These are phyloP conservation scores for Ennomos fuscantarius DNA, from an alignment of 2,888 invertebrate species.

Conservation along the genomic window DNA sequence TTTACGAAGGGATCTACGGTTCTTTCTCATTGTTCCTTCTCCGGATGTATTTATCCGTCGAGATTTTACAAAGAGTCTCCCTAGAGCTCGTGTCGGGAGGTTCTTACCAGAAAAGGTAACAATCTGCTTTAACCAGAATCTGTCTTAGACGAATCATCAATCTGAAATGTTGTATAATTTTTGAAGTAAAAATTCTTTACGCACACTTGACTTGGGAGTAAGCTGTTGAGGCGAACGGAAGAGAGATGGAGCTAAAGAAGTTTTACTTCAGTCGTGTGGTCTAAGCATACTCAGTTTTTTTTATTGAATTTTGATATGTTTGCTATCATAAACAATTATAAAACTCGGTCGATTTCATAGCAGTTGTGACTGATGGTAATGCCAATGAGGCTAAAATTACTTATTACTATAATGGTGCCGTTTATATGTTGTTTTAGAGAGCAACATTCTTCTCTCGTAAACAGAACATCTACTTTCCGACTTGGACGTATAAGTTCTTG, in stretches of 20 bases:
- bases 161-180: too few species aligned
- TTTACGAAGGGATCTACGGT: constrained; percentile 62
- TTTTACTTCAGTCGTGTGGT: too few species aligned
- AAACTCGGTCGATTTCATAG: background rate
- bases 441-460: constrained; percentile 47
- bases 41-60: constrained; percentile 52
- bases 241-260: too few species aligned
- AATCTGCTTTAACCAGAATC: background rate
- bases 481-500: constrained; percentile 44
- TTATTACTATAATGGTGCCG: constrained; percentile 11
- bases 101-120: constrained; percentile 9
- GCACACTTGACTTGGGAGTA: too few species aligned
- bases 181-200: too few species aligned
- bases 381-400: constrained; percentile 14
- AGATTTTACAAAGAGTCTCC: constrained; percentile 50
- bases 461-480: constrained; percentile 52
- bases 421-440: constrained; percentile 39
- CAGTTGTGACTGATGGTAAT: constrained; percentile 20
- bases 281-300: too few species aligned
- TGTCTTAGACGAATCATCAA: too few species aligned
- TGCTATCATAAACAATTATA: background rate
- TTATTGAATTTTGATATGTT: constrained; percentile 6
- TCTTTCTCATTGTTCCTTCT: constrained; percentile 54
- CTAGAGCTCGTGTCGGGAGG: constrained; percentile 39
- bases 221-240: too few species aligned